These are phyloP conservation scores for Laterallus jamaicensis DNA, from an alignment of 2,113 vertebrate species.

Conservation along the genomic window DNA sequence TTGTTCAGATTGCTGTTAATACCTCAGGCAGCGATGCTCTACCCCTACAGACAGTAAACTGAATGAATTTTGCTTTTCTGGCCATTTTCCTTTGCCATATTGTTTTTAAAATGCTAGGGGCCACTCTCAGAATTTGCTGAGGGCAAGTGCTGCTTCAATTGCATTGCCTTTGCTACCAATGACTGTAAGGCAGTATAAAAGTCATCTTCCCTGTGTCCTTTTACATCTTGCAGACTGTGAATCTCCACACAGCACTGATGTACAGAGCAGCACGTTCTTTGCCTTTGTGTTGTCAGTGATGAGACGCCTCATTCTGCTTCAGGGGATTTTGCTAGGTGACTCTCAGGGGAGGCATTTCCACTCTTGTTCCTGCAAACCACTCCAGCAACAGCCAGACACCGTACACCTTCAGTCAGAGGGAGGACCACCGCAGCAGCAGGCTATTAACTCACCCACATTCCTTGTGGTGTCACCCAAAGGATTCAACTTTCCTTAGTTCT, in stretches of 20 bases:
- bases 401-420: not conserved
- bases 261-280: not conserved
- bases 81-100: not conserved
- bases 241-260: not conserved
- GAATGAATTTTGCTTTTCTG: not conserved
- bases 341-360: not conserved
- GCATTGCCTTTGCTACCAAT: not conserved
- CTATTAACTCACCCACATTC: not conserved
- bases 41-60: not conserved
- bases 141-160: not conserved
- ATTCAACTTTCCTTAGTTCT: not conserved
- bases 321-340: not conserved
- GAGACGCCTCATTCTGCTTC: not conserved
- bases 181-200: not conserved
- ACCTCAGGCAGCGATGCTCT: not conserved
- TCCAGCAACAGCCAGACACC: not conserved
- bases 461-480: not conserved
- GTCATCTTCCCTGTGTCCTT: slow-evolving; percentile 12
- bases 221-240: not conserved
- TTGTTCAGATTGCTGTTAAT: not conserved
- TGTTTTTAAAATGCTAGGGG: not conserved
- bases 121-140: not conserved
- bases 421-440: not conserved
- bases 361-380: not conserved
- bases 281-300: not conserved